Conservation (phyloP, 1,140 invertebrate genomes). For the Wiebesia pumilae region DNA sequence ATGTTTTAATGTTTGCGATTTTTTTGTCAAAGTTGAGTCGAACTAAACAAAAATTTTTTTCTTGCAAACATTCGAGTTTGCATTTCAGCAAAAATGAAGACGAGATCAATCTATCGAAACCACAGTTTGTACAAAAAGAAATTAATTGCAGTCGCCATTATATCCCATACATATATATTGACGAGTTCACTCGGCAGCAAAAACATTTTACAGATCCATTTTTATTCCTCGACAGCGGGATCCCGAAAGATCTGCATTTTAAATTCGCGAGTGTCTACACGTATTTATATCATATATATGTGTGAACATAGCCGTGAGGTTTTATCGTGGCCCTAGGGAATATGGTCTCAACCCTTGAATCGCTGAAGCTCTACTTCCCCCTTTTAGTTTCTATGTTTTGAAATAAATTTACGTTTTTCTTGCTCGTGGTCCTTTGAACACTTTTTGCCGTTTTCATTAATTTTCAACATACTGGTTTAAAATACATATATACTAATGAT, state of each 20-base stretch:
- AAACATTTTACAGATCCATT: neutral
- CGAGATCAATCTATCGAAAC: neutral
- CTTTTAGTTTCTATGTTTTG: neutral
- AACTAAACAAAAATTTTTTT: neutral
- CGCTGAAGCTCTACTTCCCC: neutral
- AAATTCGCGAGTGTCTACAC: neutral
- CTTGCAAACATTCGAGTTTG: too few relatives aligned
- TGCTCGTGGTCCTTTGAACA: neutral
- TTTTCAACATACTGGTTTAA: too few relatives aligned
- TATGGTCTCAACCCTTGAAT: neutral
- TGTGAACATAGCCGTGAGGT: neutral
- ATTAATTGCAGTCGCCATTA: neutral
- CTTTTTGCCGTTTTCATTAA: neutral
- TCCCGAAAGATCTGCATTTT: constrained; percentile 25
- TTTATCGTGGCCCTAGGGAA: constrained; percentile 12
- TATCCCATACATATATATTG: neutral
- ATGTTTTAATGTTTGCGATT: too few relatives aligned
- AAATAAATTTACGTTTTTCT: neutral
- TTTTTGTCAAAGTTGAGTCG: too few relatives aligned
- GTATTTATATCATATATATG: neutral
- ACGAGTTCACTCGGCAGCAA: neutral
- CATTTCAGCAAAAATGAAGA: neutral
- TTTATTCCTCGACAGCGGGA: constrained; percentile 6
- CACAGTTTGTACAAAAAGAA: neutral
- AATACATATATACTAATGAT: too few relatives aligned